Evolutionary conservation across 2,113 vertebrate genomes (phyloP).

Genomic region (Barnardius zonarius): DNA sequence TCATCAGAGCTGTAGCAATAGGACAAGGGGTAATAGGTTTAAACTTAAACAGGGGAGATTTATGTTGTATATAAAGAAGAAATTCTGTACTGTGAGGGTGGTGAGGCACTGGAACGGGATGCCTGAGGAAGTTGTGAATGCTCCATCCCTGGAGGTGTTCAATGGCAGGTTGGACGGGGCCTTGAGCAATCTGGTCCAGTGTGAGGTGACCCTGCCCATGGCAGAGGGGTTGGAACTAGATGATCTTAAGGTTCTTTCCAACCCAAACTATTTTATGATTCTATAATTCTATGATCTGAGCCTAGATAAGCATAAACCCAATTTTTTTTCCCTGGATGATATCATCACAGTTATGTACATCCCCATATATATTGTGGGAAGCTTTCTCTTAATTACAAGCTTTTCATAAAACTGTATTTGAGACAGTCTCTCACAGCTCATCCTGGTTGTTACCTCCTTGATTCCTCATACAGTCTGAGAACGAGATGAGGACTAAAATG

Average conservation of each 20-base stretch:
- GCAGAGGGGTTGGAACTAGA: neutral
- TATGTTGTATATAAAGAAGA: neutral
- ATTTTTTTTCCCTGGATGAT: neutral
- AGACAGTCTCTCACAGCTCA: neutral
- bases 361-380: neutral
- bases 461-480: neutral
- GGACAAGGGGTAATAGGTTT: neutral
- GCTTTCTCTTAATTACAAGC: neutral
- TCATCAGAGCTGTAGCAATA: neutral
- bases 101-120: neutral
- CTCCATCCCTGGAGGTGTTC: neutral
- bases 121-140: neutral
- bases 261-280: neutral
- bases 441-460: neutral
- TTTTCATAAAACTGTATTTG: neutral
- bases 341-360: neutral
- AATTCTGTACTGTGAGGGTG: neutral
- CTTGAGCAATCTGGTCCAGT: neutral
- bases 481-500: neutral
- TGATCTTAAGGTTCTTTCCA: neutral
- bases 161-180: neutral
- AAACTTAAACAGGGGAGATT: neutral
- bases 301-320: neutral
- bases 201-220: neutral
- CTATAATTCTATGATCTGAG: neutral